These are phyloP conservation scores for Aphelinus atriplicis DNA, from an alignment of 1,140 invertebrate species.

Conservation along the genomic window DNA sequence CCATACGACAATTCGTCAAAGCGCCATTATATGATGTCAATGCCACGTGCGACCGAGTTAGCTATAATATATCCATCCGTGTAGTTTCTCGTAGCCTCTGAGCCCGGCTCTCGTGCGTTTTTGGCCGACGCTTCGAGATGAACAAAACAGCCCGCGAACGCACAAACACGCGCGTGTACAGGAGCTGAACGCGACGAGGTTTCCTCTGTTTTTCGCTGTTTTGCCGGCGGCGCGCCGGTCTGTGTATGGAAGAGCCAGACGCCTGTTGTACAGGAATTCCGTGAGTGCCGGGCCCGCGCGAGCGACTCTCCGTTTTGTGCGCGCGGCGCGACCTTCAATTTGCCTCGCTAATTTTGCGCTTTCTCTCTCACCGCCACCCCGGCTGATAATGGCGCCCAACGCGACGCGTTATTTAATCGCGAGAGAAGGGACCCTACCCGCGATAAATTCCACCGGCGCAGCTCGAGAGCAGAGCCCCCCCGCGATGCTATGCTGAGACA, in stretches of 20 bases:
- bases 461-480: too few relatives aligned
- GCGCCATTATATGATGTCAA: too few relatives aligned
- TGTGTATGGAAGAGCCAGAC: neutral
- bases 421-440: neutral
- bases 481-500: too few relatives aligned
- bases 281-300: neutral
- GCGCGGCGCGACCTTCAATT: slow-evolving; percentile 11
- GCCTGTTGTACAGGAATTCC: slow-evolving; percentile 18
- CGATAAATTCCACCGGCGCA: slow-evolving; percentile 1
- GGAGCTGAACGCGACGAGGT: too few relatives aligned
- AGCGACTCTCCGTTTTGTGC: neutral
- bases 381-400: neutral
- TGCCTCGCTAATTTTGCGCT: neutral
- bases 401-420: slow-evolving; percentile 11
- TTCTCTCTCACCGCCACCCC: neutral
- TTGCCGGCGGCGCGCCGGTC: neutral
- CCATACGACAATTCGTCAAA: too few relatives aligned
- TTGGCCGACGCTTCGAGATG: too few relatives aligned
- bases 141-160: too few relatives aligned
- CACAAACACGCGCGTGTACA: too few relatives aligned
- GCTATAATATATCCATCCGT: too few relatives aligned
- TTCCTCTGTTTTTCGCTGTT: neutral
- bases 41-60: too few relatives aligned
- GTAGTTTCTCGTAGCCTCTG: too few relatives aligned
- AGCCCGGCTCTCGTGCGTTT: too few relatives aligned